These are phyloP conservation scores for Mirounga angustirostris DNA, from an alignment of 2,113 vertebrate genomes.

Conservation along the genomic window DNA sequence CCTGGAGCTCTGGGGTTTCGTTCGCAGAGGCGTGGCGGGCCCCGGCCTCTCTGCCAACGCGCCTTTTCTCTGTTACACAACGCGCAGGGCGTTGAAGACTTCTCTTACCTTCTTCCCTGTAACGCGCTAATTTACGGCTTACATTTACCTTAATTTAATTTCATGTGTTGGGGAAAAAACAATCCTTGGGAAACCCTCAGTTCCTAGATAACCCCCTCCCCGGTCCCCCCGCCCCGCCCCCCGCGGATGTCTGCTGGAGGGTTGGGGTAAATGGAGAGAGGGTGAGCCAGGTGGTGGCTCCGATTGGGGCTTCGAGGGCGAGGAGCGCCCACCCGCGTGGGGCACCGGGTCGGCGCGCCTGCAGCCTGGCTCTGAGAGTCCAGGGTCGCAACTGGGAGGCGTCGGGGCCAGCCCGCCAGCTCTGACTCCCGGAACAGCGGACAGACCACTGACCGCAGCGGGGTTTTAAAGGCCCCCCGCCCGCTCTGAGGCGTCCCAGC, in stretches of 20 bases:
- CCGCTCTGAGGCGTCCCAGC: background rate
- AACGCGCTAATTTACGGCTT: background rate
- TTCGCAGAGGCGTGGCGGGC: background rate
- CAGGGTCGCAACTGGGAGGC: background rate
- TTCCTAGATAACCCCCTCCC: background rate
- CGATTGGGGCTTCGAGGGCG: background rate
- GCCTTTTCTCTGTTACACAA: background rate
- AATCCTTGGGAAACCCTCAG: background rate
- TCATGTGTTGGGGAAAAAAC: background rate
- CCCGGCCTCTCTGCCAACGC: background rate
- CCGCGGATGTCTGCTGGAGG: background rate
- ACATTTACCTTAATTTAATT: constrained; percentile 25
- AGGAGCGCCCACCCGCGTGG: background rate
- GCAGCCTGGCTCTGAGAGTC: background rate
- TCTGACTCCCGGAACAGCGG: background rate
- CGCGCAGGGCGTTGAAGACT: background rate
- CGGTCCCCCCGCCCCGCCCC: too few relatives aligned
- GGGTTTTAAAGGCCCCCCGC: background rate
- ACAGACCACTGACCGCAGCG: background rate
- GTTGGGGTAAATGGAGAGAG: background rate
- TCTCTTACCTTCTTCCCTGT: background rate
- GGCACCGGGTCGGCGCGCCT: background rate
- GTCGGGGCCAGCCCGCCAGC: background rate
- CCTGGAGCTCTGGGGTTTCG: background rate
- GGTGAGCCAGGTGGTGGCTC: background rate